phyloP scores from a whole-genome alignment of 2,113 vertebrate species.

The Pteronura brasiliensis region DNA sequence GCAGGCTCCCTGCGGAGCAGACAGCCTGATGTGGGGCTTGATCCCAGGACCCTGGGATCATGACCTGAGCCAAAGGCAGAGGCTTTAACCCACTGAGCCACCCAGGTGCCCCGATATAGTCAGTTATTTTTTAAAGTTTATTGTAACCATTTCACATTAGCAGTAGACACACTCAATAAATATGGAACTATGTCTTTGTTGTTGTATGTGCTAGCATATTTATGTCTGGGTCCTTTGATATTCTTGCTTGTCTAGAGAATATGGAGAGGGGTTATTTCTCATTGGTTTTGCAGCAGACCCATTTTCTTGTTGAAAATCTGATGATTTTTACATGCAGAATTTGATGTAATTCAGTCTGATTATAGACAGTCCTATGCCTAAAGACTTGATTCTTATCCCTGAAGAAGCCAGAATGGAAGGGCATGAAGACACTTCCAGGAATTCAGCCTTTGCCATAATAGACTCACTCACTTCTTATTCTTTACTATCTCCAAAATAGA shows the following conservation, averaged over 20 bases:
- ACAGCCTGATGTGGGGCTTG: no score
- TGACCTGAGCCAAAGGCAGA: no score
- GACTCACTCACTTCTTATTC: neutral
- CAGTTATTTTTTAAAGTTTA: neutral
- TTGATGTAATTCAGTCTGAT: neutral
- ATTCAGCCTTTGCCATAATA: neutral
- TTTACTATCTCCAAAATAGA: neutral
- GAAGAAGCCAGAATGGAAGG: neutral
- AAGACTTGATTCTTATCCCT: neutral
- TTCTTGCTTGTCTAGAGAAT: neutral
- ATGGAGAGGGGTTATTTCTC: neutral
- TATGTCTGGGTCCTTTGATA: neutral
- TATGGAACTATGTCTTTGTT: neutral
- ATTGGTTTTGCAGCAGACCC: neutral
- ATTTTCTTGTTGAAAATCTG: slow-evolving; percentile 23
- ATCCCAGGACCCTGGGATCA: no score
- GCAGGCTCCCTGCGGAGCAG: no score
- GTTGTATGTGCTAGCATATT: neutral
- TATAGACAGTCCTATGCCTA: neutral
- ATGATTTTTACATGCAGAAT: neutral
- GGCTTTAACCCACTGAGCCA: no score
- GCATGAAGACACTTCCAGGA: neutral
- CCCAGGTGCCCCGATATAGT: no score
- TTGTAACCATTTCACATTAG: neutral
- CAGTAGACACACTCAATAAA: neutral